Base-by-base conservation (phyloP, 2,888 invertebrate species). In the Tinea pellionella region DNA sequence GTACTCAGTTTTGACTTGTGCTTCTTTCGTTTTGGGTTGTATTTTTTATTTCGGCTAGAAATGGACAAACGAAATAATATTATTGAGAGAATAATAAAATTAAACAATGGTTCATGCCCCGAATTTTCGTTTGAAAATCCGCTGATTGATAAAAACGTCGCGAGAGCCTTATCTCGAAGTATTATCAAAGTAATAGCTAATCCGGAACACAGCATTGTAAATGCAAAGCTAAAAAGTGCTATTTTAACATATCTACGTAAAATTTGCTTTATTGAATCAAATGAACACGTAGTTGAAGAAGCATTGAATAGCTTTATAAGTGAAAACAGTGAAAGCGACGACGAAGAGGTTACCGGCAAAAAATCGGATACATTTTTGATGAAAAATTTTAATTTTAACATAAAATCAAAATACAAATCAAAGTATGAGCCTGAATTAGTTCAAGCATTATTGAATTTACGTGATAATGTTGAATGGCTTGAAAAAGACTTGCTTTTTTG, bases 361-460 rank as follows among this genome's bases (percentile, higher is more conserved):
- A 64, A 64, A 4, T 67, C 86, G 0, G 83, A 85, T 51, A 69
- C 72, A n/a, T 84, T 78, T 64, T 66, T 87, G 18, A 63, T 80
- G 11, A 68, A 73, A 62, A 72, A 65, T 64, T 66, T 78, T 47
- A 71, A 74, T 59, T 63, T 69, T 43, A 67, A 74, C 47, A 55
- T 78, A 0, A 67, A 63, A n/a, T 68, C 78, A 9, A 68, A 62
- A n/a, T 67, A 66, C 47, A 62, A 69, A 42, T 64, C 72, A 13
- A 61, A 64, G 51, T 16, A 74, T 0, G 77, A 78, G 42, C 75
- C 78, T 56, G 85, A 86, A 67, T 66, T 79, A 18, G 61, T 78
- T 1, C 80, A 81, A 67, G 79, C 86, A 11, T 66, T 86, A 57
- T 63, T 77, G 1, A 86, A 84, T 67, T 68, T 86, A 13, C 73